Base-by-base conservation (phyloP, 2,113 vertebrate species). In the Emberiza fucata region DNA sequence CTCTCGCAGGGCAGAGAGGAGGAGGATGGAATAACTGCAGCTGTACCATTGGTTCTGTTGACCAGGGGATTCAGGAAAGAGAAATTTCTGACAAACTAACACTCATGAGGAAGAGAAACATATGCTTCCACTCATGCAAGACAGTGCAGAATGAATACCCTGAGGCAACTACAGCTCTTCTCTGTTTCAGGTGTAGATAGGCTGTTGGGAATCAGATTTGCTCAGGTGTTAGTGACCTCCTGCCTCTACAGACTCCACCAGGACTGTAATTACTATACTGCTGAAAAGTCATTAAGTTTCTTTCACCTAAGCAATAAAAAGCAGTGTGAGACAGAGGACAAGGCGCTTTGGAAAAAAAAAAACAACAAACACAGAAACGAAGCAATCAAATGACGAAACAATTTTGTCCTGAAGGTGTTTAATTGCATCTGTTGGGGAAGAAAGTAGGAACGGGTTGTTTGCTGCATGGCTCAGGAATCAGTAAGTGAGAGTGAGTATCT, bases 141-240 rank as follows among this genome's bases (percentile, higher is more conserved):
- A 18, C 37, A 57, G 37, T 15, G 45, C 35, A 77, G 50, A 96
- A 90, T 88, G 53, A 93, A 90, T 86, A 80, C 54, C 94, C 85
- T 57, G n/a, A 77, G 79, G 88, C 66, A 77, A 39, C 47, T 90
- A 54, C 54, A 73, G 54, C 86, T 93, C 75, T 92, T 77, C 77
- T 88, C 45, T 85, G n/a, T 94, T 93, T 92, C 85, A 61, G 79
- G 16, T 88, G 88, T 66, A 96, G 85, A 83, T 93, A 63, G 0
- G 2, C 40, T 53, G 31, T 73, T 93, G 77, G 54, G 50, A 94
- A 80, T 90, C 75, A 88, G 45, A 73, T 82, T 83, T 92, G 27
- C 59, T 95, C 92, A 92, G 88, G 45, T 82, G 39, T 80, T 92
- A 63, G 86, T 90, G 80, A 93, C 50, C 50, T 88, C 86, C 82